phyloP scores from a whole-genome alignment of 2,113 vertebrate species.

The Oryzias melastigma region DNA sequence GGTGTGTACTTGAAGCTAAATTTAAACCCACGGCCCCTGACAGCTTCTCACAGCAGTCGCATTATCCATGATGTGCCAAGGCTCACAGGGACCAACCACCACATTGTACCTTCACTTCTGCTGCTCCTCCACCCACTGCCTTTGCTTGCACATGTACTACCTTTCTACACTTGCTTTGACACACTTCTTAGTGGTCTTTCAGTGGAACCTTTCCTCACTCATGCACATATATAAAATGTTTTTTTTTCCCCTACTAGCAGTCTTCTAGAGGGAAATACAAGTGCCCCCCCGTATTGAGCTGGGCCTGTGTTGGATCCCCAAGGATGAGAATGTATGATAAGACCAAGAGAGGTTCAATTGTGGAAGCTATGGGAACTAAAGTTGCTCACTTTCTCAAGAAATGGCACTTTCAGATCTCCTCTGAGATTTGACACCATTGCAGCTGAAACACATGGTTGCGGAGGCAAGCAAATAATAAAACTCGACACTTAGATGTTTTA shows the following conservation, averaged over 20 bases:
- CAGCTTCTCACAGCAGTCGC: slow-evolving; percentile 35
- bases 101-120: slow-evolving; percentile 29
- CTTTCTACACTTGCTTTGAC: slow-evolving; percentile 15
- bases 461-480: slow-evolving; percentile 28
- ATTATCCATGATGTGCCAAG: slow-evolving; percentile 39
- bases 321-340: slow-evolving; percentile 61
- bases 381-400: slow-evolving; percentile 55
- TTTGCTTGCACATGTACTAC: slow-evolving; percentile 10
- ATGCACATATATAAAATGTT: slow-evolving; percentile 16
- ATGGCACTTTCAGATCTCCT: slow-evolving; percentile 59
- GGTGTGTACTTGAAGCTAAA: slow-evolving; percentile 41
- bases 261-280: slow-evolving; percentile 45
- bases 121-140: neutral
- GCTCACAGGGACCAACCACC: slow-evolving; percentile 11
- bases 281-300: slow-evolving; percentile 47
- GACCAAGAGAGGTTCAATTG: slow-evolving; percentile 50
- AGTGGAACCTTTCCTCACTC: neutral
- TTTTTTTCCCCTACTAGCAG: slow-evolving; percentile 26
- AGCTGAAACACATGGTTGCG: slow-evolving; percentile 14
- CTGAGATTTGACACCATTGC: slow-evolving; percentile 46
- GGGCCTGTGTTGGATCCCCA: slow-evolving; percentile 48
- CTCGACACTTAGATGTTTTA: slow-evolving; percentile 19
- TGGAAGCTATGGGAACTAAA: slow-evolving; percentile 49
- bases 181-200: slow-evolving; percentile 1
- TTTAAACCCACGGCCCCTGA: slow-evolving; percentile 47